These are phyloP conservation scores for Cynodonichthys magdalenae DNA, from an alignment of 2,797 vertebrate species.

Conservation along the genomic window DNA sequence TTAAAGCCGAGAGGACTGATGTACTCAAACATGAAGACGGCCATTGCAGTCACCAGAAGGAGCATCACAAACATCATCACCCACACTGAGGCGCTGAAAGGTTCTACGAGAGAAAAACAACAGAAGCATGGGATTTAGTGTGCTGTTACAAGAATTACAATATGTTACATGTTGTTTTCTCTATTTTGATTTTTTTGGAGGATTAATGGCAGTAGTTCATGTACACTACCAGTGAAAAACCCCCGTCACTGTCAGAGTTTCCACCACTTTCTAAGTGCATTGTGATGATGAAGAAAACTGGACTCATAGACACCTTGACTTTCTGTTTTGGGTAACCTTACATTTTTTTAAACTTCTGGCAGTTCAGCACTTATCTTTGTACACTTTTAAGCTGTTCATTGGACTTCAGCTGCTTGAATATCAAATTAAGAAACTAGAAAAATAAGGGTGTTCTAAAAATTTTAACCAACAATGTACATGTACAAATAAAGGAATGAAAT, in stretches of 20 bases:
- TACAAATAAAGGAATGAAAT: conserved; percentile 6
- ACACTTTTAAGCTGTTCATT: too few species aligned
- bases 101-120: conserved; percentile 80
- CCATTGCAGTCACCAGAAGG: conserved; percentile 95
- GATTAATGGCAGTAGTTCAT: too few species aligned
- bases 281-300: too few species aligned
- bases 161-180: conserved; percentile 23
- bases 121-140: conserved; percentile 16
- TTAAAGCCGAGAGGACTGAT: conserved; percentile 98
- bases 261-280: too few species aligned
- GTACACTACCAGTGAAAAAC: too few species aligned
- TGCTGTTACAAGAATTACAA: too few species aligned
- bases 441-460: conserved; percentile 5
- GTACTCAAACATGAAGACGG: conserved; percentile 98
- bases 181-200: conserved; percentile 3
- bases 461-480: conserved; percentile 29
- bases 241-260: background rate
- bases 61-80: conserved; percentile 99
- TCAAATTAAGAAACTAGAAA: too few species aligned
- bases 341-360: too few species aligned
- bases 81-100: conserved; percentile 99
- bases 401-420: too few species aligned
- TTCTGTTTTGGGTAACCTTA: too few species aligned
- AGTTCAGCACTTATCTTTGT: too few species aligned
- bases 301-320: too few species aligned